Conservation (phyloP, 37 sponge, comb jelly and placozoan genomes). For the Petrosia ficiformis region DNA sequence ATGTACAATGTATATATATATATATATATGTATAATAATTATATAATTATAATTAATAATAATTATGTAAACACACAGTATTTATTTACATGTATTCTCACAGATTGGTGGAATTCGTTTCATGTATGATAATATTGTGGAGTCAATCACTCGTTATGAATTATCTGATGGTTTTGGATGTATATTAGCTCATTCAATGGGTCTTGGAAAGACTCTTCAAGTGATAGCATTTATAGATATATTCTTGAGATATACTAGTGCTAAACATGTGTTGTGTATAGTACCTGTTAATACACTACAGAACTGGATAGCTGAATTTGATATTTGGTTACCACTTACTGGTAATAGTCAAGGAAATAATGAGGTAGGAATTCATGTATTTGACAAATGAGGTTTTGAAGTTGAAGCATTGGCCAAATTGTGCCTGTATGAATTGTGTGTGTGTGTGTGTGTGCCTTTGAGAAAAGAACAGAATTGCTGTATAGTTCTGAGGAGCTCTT, state of each 20-base stretch:
- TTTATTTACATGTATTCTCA: background rate
- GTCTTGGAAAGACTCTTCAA: slow-evolving; percentile 97
- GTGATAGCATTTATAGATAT: slow-evolving; percentile 87
- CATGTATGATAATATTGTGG: slow-evolving; percentile 94
- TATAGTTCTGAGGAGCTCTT: too few species aligned
- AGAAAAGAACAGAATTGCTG: too few species aligned
- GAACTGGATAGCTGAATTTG: slow-evolving; percentile 92
- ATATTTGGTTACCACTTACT: slow-evolving; percentile 83
- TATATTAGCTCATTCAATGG: slow-evolving; percentile 98
- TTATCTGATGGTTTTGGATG: slow-evolving; percentile 86
- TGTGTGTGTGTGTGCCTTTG: too few species aligned
- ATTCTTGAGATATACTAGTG: slow-evolving; percentile 74
- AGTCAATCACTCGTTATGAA: slow-evolving; percentile 56
- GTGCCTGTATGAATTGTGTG: too few species aligned
- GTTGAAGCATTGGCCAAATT: too few species aligned
- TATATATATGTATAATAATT: too few species aligned
- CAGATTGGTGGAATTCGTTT: slow-evolving; percentile 94
- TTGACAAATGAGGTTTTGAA: too few species aligned
- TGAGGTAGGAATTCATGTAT: background rate
- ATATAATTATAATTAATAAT: too few species aligned
- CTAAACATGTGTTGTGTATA: slow-evolving; percentile 77
- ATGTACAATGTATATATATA: too few species aligned
- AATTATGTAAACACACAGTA: too few species aligned
- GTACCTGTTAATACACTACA: slow-evolving; percentile 97
- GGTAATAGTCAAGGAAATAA: background rate